These are phyloP conservation scores for Solenopsis invicta DNA, from an alignment of 1,140 invertebrate genomes.

Conservation along the genomic window DNA sequence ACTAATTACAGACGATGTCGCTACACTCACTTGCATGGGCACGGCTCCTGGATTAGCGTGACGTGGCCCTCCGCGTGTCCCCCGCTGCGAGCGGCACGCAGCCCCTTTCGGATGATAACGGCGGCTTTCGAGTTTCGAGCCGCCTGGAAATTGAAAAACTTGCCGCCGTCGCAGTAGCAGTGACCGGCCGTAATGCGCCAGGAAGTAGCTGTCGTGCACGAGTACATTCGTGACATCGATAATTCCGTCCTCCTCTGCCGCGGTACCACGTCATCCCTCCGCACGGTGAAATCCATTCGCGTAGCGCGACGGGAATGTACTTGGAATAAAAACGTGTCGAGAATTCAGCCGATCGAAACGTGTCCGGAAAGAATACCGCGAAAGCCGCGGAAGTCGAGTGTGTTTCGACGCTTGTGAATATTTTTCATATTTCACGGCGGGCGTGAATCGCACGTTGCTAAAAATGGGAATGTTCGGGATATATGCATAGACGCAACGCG, in stretches of 20 bases:
- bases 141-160: slow-evolving; percentile 77
- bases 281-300: slow-evolving; percentile 28
- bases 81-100: slow-evolving; percentile 60
- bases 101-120: slow-evolving; percentile 67
- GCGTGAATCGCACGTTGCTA: slow-evolving; percentile 5
- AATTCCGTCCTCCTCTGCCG: background rate
- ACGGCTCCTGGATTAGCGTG: slow-evolving; percentile 79
- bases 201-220: slow-evolving; percentile 63
- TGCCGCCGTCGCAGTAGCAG: slow-evolving; percentile 47
- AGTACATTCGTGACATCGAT: slow-evolving; percentile 66
- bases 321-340: slow-evolving; percentile 58
- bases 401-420: slow-evolving; percentile 34
- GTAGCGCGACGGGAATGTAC: slow-evolving; percentile 22
- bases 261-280: slow-evolving; percentile 40
- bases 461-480: slow-evolving; percentile 14
- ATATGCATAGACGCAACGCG: background rate
- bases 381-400: background rate
- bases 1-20: slow-evolving; percentile 81
- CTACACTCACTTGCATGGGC: slow-evolving; percentile 61
- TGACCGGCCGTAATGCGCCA: slow-evolving; percentile 48
- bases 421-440: slow-evolving; percentile 33
- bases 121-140: slow-evolving; percentile 66
- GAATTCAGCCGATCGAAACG: slow-evolving; percentile 54
- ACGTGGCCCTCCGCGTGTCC: slow-evolving; percentile 68
- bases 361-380: slow-evolving; percentile 39